phyloP scores from a whole-genome alignment of 2,888 invertebrate genomes.

The Andrena hattorfiana region DNA sequence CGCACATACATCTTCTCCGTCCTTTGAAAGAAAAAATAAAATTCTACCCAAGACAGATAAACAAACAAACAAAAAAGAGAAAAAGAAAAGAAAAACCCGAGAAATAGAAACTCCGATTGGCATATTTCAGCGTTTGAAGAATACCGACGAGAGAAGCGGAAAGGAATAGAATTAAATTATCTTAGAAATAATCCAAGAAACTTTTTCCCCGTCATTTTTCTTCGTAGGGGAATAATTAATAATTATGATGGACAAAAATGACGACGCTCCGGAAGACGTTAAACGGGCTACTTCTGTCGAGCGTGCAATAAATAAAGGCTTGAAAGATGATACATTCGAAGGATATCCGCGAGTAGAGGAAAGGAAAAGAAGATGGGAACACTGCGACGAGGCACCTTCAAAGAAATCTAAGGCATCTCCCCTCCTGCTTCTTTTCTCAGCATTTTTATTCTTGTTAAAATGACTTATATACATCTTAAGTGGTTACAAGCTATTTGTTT shows the following conservation, averaged over 20 bases:
- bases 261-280: conserved; percentile 75
- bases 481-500: too few relatives aligned
- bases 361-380: conserved; percentile 59
- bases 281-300: conserved; percentile 73
- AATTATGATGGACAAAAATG: conserved; percentile 71
- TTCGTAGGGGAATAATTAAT: background rate
- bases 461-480: background rate
- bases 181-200: background rate
- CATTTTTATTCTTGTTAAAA: background rate
- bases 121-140: background rate
- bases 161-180: background rate
- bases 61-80: conserved; percentile 1
- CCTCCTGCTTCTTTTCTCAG: background rate
- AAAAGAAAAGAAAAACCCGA: background rate
- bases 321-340: conserved; percentile 72
- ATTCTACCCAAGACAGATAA: background rate
- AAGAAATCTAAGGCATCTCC: conserved; percentile 48
- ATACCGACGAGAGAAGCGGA: background rate
- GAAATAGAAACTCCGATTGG: background rate
- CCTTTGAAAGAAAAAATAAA: background rate
- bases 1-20: background rate
- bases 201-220: background rate
- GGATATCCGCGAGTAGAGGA: conserved; percentile 50
- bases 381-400: conserved; percentile 48
- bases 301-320: conserved; percentile 71